Evolutionary conservation across 2,797 vertebrate genomes (phyloP).

Genomic region (Smutsia gigantea): DNA sequence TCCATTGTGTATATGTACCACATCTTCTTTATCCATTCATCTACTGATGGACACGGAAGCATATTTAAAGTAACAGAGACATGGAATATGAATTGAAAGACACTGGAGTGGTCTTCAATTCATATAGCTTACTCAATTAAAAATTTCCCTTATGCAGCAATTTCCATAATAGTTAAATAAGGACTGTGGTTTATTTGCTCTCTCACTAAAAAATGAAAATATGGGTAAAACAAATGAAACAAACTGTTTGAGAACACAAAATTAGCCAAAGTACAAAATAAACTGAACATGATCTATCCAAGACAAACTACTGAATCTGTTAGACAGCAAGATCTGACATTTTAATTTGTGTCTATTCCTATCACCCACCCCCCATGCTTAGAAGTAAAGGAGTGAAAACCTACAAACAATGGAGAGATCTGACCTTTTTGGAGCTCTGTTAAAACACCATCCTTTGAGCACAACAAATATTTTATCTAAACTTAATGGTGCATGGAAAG

Average conservation of each 20-base stretch:
- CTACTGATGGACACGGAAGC: not conserved
- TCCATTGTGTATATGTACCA: no score
- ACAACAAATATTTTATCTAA: constrained; percentile 15
- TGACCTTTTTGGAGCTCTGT: not conserved
- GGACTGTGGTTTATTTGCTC: not conserved
- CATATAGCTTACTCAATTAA: not conserved
- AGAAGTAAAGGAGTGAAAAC: not conserved
- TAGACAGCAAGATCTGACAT: not conserved
- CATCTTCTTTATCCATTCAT: no score
- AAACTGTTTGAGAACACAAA: not conserved
- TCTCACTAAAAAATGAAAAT: constrained; percentile 7
- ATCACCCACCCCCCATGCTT: not conserved
- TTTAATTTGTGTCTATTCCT: not conserved
- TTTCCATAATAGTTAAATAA: not conserved
- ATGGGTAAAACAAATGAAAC: not conserved
- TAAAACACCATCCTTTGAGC: not conserved
- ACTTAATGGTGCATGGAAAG: not conserved
- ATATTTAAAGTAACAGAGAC: not conserved
- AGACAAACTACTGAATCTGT: not conserved
- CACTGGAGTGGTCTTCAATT: not conserved
- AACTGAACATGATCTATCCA: not conserved
- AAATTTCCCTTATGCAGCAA: not conserved
- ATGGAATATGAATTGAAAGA: not conserved
- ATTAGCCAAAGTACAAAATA: not conserved
- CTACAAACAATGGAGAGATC: not conserved